Evolutionary conservation across 2,797 vertebrate genomes (phyloP), one percentile per base, ranked within the genome.

Genomic region (Sphenopsis melanotis): DNA sequence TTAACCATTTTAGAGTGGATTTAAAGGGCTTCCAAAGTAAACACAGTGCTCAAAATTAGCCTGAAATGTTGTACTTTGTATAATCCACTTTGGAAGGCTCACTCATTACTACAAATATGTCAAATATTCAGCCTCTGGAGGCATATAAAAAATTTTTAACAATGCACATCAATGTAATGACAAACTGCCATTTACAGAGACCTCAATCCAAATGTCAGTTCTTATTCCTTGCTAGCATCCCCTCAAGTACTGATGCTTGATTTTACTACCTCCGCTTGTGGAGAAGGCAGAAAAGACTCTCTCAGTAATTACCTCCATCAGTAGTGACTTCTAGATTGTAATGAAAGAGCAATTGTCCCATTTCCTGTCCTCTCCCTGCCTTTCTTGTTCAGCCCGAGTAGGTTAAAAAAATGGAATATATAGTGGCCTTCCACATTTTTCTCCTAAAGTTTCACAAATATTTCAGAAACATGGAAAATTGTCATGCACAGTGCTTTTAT

Each of bases 11-110:
- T 78, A 57, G 69, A 79, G 49, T 46, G 63, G 49, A 82, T 94
- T 97, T 86, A 75, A 93, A 89, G 47, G 80, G 56, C 61, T 90
- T 83, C 66, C 56, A 88, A 94, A 93, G 59, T 57, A 97, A 96
- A 96, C 6, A 9, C 32, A 53, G 57, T 70, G 69, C 78, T 97
- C 81, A 96, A 93, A 96, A 90, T 65, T 55, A 80, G 41, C 47
- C 72, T 72, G 93, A 90, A 92, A 91, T 87, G 53, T 12, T 85
- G 59, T 72, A 61, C 52, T 89, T 90, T 18, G 19, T 75, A 60
- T 90, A 95, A 96, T 89, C 76, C 70, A 70, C 75, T 96, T 93
- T 46, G 63, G 77, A 93, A 96, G 78, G 16, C 78, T 93, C 47
- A 37, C 60, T 93, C 37, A 32, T 93, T 90, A 77, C 76, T 92